These are phyloP conservation scores for Drosophila neoperkinsi DNA, from an alignment of 2,888 invertebrate genomes.

Conservation along the genomic window DNA sequence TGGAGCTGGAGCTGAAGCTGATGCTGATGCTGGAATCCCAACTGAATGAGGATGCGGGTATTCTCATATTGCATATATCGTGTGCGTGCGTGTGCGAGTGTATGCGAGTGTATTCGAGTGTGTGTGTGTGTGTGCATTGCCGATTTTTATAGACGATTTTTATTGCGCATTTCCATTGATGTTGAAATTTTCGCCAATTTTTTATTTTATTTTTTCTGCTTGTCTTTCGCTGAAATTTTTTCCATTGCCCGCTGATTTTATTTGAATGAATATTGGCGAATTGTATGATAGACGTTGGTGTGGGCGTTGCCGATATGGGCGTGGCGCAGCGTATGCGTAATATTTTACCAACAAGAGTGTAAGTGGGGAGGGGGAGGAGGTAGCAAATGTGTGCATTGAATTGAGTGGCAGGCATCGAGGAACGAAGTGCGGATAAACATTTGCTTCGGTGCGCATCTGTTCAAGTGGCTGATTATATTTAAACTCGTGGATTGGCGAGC, in stretches of 20 bases:
- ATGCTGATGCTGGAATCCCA: not conserved
- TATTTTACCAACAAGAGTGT: conserved; percentile 57
- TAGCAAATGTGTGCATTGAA: conserved; percentile 26
- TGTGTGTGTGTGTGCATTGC: conserved; percentile 54
- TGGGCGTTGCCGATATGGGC: conserved; percentile 68
- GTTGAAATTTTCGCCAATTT: conserved; percentile 71
- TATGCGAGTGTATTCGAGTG: not conserved
- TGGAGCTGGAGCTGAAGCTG: conserved; percentile 11
- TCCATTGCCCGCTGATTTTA: conserved; percentile 69
- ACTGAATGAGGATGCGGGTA: conserved; percentile 36
- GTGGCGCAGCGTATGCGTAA: conserved; percentile 76
- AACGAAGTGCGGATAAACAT: conserved; percentile 35
- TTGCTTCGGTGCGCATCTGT: conserved; percentile 75
- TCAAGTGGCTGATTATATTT: conserved; percentile 77
- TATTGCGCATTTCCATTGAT: conserved; percentile 81
- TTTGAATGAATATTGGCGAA: conserved; percentile 80
- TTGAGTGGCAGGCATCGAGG: conserved; percentile 2
- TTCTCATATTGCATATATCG: conserved; percentile 50
- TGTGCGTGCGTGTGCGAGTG: not conserved
- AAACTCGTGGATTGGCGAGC: conserved; percentile 57
- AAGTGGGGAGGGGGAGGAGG: no score
- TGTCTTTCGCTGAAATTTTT: conserved; percentile 33
- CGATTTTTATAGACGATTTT: conserved; percentile 79
- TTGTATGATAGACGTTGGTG: conserved; percentile 74
- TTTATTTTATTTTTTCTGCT: conserved; percentile 18